These are phyloP conservation scores for Euglossa dilemma DNA, from an alignment of 1,140 invertebrate genomes.

Conservation along the genomic window DNA sequence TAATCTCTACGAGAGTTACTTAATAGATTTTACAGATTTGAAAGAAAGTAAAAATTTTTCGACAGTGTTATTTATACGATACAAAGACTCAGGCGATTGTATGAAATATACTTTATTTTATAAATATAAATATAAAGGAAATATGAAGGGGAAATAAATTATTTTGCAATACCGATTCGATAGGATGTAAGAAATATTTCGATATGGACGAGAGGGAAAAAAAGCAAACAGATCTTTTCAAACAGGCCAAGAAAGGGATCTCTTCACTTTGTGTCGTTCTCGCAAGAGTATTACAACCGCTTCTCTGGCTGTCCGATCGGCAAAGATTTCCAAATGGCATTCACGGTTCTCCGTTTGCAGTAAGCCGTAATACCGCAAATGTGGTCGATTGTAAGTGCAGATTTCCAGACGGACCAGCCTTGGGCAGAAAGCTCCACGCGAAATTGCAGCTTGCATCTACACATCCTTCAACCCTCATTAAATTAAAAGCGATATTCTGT, in stretches of 20 bases:
- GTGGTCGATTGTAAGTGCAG: slow-evolving; percentile 63
- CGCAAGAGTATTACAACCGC: slow-evolving; percentile 31
- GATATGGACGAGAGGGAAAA: background rate
- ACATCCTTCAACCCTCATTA: slow-evolving; percentile 36
- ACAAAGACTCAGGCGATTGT: no score
- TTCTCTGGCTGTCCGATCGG: slow-evolving; percentile 33
- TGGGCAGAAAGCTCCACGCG: slow-evolving; percentile 35
- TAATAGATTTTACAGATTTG: no score
- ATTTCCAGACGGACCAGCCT: slow-evolving; percentile 55
- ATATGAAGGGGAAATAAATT: no score
- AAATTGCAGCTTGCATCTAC: slow-evolving; percentile 52
- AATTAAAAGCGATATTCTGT: slow-evolving; percentile 59
- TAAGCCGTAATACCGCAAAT: slow-evolving; percentile 67
- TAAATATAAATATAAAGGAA: no score
- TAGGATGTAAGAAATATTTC: slow-evolving; percentile 22
- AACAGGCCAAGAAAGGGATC: background rate
- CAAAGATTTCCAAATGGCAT: slow-evolving; percentile 47
- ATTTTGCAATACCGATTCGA: background rate
- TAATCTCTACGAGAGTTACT: no score
- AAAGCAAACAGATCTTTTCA: slow-evolving; percentile 11
- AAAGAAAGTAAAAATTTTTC: no score
- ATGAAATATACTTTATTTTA: no score
- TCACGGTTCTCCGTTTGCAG: slow-evolving; percentile 48
- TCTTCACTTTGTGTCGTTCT: slow-evolving; percentile 23
- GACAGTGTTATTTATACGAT: no score